Evolutionary conservation across 2,888 invertebrate genomes (phyloP).

Genomic region (Pilophorus perplexus): DNA sequence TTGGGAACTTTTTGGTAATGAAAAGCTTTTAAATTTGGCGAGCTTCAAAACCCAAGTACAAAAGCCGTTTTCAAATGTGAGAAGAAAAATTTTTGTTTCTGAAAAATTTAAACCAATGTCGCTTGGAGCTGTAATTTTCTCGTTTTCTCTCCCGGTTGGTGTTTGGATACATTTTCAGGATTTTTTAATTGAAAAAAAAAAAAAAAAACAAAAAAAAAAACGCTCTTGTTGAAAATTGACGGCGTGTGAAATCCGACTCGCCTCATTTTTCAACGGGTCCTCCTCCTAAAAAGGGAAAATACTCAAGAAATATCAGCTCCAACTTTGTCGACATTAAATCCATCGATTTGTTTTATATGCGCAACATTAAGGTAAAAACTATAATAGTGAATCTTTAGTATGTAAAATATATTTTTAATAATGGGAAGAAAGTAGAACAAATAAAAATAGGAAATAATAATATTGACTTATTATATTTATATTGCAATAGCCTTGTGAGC

Average conservation of each 20-base stretch:
- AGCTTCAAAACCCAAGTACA: conserved; percentile 45
- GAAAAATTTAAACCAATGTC: background rate
- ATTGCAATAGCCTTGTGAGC: conserved; percentile 32
- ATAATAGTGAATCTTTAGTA: conserved; percentile 23
- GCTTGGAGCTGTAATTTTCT: no score
- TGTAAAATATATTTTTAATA: conserved; percentile 42
- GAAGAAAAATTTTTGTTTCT: background rate
- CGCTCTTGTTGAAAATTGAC: no score
- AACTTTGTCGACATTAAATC: background rate
- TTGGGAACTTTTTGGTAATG: conserved; percentile 7
- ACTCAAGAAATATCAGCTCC: background rate
- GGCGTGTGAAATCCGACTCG: background rate
- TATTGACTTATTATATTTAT: conserved; percentile 37
- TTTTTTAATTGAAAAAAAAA: no score
- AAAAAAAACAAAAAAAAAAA: no score
- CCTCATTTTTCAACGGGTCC: background rate
- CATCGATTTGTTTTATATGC: no score
- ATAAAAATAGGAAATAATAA: conserved; percentile 39
- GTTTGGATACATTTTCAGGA: no score
- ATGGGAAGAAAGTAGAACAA: conserved; percentile 39
- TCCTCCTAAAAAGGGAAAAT: background rate
- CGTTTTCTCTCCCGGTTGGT: no score
- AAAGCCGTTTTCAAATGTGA: conserved; percentile 26
- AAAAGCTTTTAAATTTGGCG: conserved; percentile 42
- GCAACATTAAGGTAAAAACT: no score